A percentile compares a stretch with the other conserved stretches of the same genome.
These are phyloP conservation scores for Mayetiola destructor DNA, from an alignment of 2,888 invertebrate genomes.

Conservation along the genomic window DNA sequence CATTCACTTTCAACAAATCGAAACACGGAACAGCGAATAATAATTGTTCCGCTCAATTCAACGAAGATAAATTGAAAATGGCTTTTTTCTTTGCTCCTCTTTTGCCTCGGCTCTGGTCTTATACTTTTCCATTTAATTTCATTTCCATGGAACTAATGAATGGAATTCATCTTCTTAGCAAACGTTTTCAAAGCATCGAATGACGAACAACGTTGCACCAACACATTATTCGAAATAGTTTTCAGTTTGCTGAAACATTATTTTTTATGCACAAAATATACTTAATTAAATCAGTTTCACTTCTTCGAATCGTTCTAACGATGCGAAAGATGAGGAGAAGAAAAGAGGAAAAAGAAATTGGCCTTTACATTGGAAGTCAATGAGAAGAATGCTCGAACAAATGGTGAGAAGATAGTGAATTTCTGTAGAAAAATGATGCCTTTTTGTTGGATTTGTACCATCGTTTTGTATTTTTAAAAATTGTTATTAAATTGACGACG, in stretches of 20 bases:
- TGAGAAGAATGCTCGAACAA: no score
- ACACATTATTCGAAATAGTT: no score
- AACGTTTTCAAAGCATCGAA: background rate
- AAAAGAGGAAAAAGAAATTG: no score
- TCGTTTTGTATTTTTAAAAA: background rate
- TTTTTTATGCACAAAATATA: background rate
- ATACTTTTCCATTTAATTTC: no score
- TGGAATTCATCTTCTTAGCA: background rate
- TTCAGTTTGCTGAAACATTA: background rate
- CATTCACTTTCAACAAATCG: no score
- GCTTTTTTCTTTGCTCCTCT: background rate
- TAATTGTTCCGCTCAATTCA: no score
- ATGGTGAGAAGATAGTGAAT: no score
- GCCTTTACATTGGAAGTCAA: no score
- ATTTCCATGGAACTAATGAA: background rate
- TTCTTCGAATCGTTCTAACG: background rate
- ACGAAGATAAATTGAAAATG: background rate
- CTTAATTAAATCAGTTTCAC: background rate
- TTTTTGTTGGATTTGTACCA: background rate
- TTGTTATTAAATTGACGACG: background rate
- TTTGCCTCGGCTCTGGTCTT: background rate
- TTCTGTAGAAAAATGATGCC: background rate
- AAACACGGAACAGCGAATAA: no score
- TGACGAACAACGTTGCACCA: no score
- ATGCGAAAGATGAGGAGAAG: no score